Evolutionary conservation across 2,113 vertebrate species (phyloP).

Genomic region (Aegypius monachus): DNA sequence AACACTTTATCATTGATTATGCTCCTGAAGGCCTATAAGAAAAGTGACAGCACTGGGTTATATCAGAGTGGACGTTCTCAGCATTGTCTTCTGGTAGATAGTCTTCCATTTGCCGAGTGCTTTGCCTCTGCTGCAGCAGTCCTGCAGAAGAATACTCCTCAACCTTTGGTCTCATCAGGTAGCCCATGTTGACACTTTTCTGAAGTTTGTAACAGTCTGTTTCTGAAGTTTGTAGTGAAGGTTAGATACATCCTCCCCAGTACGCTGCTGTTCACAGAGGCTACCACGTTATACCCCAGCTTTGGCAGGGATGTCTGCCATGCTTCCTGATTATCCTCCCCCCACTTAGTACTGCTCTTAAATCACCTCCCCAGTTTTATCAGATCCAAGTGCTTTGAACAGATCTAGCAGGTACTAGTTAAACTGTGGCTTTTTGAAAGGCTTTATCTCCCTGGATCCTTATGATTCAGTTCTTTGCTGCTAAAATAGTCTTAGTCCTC

Average conservation of each 20-base stretch:
- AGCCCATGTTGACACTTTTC: background rate
- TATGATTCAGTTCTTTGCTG: background rate
- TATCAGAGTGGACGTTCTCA: background rate
- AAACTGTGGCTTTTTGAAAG: background rate
- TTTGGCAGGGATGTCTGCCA: background rate
- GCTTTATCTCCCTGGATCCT: background rate
- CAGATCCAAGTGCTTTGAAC: background rate
- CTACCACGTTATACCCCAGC: fast-evolving
- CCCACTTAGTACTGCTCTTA: background rate
- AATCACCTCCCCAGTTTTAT: background rate
- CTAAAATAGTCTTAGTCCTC: background rate
- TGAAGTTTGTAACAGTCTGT: background rate
- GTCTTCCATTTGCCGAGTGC: background rate
- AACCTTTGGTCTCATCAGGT: background rate
- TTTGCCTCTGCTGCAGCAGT: background rate
- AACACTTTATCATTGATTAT: background rate
- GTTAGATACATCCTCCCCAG: background rate
- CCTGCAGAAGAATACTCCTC: background rate
- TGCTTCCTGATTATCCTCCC: background rate
- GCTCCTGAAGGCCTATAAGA: background rate
- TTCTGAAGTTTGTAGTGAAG: background rate
- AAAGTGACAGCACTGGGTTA: background rate
- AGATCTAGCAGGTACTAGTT: background rate
- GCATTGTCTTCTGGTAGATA: background rate
- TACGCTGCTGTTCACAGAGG: background rate